Conservation (phyloP, 2,797 vertebrate genomes). For the Malurus splendens region DNA sequence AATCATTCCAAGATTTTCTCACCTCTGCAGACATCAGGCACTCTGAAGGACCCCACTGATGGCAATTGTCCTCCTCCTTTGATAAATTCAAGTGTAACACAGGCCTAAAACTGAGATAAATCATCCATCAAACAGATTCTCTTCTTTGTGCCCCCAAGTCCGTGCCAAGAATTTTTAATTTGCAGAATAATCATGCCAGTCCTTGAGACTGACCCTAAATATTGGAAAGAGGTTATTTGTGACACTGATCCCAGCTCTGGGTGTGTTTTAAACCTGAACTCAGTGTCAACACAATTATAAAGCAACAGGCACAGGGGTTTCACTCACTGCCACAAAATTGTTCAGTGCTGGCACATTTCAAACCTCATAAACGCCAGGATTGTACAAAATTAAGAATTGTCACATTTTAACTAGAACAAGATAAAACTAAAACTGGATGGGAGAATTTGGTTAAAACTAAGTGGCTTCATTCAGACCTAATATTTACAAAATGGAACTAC, state of each 20-base stretch:
- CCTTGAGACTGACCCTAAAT: background rate
- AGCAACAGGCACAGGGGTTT: background rate
- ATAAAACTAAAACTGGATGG: background rate
- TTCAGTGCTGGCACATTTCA: background rate
- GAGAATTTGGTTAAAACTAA: background rate
- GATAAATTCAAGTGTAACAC: background rate
- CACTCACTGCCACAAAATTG: rapidly evolving
- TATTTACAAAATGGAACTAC: background rate
- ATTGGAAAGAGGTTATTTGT: background rate
- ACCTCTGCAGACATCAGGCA: background rate
- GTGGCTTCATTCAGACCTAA: background rate
- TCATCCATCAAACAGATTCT: background rate
- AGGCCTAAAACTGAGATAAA: background rate
- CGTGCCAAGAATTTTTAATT: background rate
- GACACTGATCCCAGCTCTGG: background rate
- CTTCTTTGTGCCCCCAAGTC: background rate
- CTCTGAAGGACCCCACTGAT: background rate
- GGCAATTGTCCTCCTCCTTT: background rate
- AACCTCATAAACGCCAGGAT: background rate
- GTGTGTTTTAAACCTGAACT: background rate
- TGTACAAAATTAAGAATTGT: background rate
- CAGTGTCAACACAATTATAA: background rate
- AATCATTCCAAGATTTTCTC: background rate
- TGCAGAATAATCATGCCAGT: background rate
- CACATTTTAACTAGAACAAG: background rate